phyloP scores from a whole-genome alignment of 2,797 vertebrate genomes.

The Adrianichthys oophorus region DNA sequence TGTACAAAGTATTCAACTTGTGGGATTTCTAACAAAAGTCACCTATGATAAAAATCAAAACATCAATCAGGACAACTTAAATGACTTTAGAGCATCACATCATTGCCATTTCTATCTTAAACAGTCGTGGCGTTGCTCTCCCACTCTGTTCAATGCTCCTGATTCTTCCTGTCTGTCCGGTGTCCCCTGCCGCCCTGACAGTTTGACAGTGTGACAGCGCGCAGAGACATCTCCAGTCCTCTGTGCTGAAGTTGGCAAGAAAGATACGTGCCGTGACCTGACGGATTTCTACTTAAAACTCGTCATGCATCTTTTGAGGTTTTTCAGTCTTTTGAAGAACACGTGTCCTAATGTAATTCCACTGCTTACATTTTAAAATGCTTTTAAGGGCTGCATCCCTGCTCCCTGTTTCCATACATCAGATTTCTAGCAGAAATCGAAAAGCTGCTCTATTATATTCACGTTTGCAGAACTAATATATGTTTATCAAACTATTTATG shows the following conservation, averaged over 20 bases:
- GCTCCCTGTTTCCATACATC: too few relatives aligned
- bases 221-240: constrained; percentile 65
- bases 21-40: constrained; percentile 27
- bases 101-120: constrained; percentile 62
- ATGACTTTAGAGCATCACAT: constrained; percentile 51
- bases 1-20: background rate
- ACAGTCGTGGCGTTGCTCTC: constrained; percentile 53
- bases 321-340: background rate
- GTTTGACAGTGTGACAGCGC: constrained; percentile 70
- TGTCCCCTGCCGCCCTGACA: constrained; percentile 66
- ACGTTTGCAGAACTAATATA: too few relatives aligned
- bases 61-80: constrained; percentile 52
- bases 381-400: too few relatives aligned
- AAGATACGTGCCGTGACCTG: constrained; percentile 64
- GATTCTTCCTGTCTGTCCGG: constrained; percentile 61
- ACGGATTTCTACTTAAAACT: constrained; percentile 52
- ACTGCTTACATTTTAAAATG: background rate
- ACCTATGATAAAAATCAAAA: constrained; percentile 40
- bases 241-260: constrained; percentile 60
- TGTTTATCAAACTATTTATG: too few relatives aligned
- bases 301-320: constrained; percentile 18
- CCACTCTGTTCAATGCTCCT: constrained; percentile 48
- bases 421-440: too few relatives aligned
- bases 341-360: background rate
- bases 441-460: background rate